Conservation (phyloP, 2,888 invertebrate genomes). For the Gymnoscelis rufifasciata region DNA sequence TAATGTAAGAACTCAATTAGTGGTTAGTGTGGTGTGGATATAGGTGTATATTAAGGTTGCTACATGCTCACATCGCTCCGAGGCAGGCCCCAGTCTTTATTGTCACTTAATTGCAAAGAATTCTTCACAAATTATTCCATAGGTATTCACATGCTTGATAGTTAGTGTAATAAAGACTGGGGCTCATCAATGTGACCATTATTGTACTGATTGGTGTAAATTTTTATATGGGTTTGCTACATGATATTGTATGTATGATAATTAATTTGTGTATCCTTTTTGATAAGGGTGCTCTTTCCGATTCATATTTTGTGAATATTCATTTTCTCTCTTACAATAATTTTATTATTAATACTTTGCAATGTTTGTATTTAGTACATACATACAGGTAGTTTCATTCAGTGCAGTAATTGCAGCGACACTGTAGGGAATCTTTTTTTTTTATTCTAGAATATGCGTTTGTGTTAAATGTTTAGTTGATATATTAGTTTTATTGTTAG, state of each 20-base stretch:
- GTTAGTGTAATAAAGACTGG: slow-evolving; percentile 55
- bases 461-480: slow-evolving; percentile 75
- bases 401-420: slow-evolving; percentile 44
- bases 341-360: slow-evolving; percentile 18
- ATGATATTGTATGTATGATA: slow-evolving; percentile 49
- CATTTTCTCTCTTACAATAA: slow-evolving; percentile 34
- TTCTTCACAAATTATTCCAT: slow-evolving; percentile 7
- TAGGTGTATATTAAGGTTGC: slow-evolving; percentile 55
- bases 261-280: slow-evolving; percentile 24
- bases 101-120: slow-evolving; percentile 26
- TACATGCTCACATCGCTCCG: slow-evolving; percentile 63
- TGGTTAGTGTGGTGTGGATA: slow-evolving; percentile 63
- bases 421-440: slow-evolving; percentile 61
- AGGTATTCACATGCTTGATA: slow-evolving; percentile 21
- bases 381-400: slow-evolving; percentile 39
- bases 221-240: slow-evolving; percentile 75
- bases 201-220: slow-evolving; percentile 73
- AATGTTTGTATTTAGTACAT: slow-evolving; percentile 21
- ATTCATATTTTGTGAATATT: slow-evolving; percentile 37
- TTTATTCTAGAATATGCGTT: slow-evolving; percentile 65
- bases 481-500: slow-evolving; percentile 65
- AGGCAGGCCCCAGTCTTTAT: slow-evolving; percentile 64
- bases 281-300: slow-evolving; percentile 23
- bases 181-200: slow-evolving; percentile 60
- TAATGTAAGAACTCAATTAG: slow-evolving; percentile 60